These are phyloP conservation scores for Indicator indicator DNA, from an alignment of 2,113 vertebrate genomes.

Conservation along the genomic window DNA sequence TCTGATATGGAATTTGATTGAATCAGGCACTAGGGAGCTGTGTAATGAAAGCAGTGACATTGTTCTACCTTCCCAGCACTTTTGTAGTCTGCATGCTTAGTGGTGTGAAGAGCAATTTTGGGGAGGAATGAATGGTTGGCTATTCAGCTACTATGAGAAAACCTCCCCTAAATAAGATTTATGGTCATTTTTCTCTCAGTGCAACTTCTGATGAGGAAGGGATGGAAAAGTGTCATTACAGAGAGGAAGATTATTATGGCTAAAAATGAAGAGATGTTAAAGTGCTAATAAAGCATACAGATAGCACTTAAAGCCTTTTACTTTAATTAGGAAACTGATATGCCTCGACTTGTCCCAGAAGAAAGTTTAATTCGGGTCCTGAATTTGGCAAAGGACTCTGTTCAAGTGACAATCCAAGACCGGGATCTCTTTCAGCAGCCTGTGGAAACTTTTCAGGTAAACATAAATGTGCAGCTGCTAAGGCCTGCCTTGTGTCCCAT, in stretches of 20 bases:
- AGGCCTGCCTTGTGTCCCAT: neutral
- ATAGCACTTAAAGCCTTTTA: slow-evolving; percentile 54
- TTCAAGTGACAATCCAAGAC: slow-evolving; percentile 73
- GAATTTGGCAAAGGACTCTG: slow-evolving; percentile 82
- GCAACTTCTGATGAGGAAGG: neutral
- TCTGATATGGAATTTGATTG: slow-evolving; percentile 11
- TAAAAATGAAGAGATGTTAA: slow-evolving; percentile 27
- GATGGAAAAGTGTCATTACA: slow-evolving; percentile 18
- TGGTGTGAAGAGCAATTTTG: neutral
- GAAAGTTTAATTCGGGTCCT: slow-evolving; percentile 85
- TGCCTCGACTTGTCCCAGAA: slow-evolving; percentile 71
- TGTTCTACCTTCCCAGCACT: neutral
- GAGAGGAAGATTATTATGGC: slow-evolving; percentile 26
- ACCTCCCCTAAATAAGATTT: slow-evolving; percentile 6
- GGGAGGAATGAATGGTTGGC: neutral
- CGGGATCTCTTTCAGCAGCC: slow-evolving; percentile 70
- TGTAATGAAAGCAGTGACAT: neutral
- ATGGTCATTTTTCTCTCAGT: slow-evolving; percentile 3
- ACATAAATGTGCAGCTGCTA: neutral
- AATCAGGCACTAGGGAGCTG: slow-evolving; percentile 1
- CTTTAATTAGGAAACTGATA: slow-evolving; percentile 82
- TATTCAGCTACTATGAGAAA: neutral
- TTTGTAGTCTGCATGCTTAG: neutral
- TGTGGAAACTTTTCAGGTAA: slow-evolving; percentile 81
- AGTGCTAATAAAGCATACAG: slow-evolving; percentile 40